Base-by-base conservation (phyloP, 2,113 vertebrate species). In the Pseudopipra pipra region DNA sequence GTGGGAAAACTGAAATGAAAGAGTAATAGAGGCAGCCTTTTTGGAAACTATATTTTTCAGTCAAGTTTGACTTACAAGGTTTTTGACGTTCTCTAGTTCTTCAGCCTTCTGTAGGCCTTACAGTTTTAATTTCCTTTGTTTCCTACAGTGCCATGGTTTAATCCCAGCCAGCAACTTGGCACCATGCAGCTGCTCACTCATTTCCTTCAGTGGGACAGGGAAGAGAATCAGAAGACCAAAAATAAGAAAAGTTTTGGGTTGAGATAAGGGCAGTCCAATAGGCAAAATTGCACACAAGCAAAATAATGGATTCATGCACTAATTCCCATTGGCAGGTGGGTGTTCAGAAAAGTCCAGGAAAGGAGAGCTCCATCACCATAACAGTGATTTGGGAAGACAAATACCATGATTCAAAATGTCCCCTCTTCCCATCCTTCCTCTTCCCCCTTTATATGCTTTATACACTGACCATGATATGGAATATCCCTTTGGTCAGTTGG, bases 1-100 rank as follows among this genome's bases (percentile, higher is more conserved):
- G 81, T 89, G 77, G 84, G 71, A 90, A 93, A 95, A 87, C 54
- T 72, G 56, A 94, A 88, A 90, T 66, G n/a, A 84, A 89, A 75
- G 58, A 91, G 49, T 72, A 89, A 89, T 72, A 91, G 81, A 82
- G 23, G 25, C 15, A 91, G 24, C 21, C 13, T 74, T 87, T 90
- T 84, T 59, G 16, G 41, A 90, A 93, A 89, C 68, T 82, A 5
- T 78, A 47, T 63, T 92, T 63, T 75, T 91, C 89, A 95, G n/a
- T 77, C 43, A 76, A 47, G 41, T 93, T 73, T 87, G 76, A 63
- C 49, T 78, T 94, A 78, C 11, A 85, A 78, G 55, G 30, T 59
- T 91, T 93, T 87, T 87, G 27, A 89, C 52, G 81, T 66, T 89
- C 39, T 55, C 12, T 87, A 37, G 25, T 55, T 95, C 58, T 76